Conservation (phyloP, 2,888 invertebrate genomes). For the Sabatieria punctata region DNA sequence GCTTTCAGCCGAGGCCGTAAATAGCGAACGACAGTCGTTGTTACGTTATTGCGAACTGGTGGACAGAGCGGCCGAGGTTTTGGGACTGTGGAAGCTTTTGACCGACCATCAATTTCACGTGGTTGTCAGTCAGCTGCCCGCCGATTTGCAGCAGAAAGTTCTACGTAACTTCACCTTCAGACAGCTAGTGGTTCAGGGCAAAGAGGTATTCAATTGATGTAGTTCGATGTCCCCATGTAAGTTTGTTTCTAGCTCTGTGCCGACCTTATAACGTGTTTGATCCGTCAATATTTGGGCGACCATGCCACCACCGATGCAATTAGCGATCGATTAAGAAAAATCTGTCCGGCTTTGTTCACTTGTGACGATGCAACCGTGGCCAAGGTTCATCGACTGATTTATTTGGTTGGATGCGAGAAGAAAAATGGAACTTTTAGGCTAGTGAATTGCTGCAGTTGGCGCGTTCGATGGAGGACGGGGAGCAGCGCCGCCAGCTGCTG, state of each 20-base stretch:
- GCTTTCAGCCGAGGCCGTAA: constrained; percentile 29
- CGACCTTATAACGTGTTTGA: constrained; percentile 60
- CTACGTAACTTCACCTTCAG: neutral
- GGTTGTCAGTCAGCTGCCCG: constrained; percentile 37
- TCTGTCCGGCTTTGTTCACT: constrained; percentile 80
- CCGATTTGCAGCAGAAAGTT: constrained; percentile 3
- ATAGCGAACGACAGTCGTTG: constrained; percentile 27
- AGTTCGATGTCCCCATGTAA: constrained; percentile 2
- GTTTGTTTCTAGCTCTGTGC: constrained; percentile 34
- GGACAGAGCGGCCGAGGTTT: constrained; percentile 64
- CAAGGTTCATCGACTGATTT: constrained; percentile 44
- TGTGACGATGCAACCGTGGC: constrained; percentile 89
- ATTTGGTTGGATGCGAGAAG: neutral
- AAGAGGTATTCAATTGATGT: constrained; percentile 1
- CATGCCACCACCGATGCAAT: constrained; percentile 85
- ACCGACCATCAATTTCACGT: constrained; percentile 77
- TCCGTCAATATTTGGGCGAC: constrained; percentile 76
- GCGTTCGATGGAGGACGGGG: constrained; percentile 32
- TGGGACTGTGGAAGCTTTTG: constrained; percentile 78
- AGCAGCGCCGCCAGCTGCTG: constrained; percentile 13
- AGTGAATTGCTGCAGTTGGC: constrained; percentile 72
- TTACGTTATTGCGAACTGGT: constrained; percentile 32
- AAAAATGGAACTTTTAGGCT: constrained; percentile 42
- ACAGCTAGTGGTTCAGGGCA: neutral
- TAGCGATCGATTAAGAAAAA: constrained; percentile 62